Evolutionary conservation across 2,113 vertebrate species (phyloP).

Genomic region (Prochilodus magdalenae): DNA sequence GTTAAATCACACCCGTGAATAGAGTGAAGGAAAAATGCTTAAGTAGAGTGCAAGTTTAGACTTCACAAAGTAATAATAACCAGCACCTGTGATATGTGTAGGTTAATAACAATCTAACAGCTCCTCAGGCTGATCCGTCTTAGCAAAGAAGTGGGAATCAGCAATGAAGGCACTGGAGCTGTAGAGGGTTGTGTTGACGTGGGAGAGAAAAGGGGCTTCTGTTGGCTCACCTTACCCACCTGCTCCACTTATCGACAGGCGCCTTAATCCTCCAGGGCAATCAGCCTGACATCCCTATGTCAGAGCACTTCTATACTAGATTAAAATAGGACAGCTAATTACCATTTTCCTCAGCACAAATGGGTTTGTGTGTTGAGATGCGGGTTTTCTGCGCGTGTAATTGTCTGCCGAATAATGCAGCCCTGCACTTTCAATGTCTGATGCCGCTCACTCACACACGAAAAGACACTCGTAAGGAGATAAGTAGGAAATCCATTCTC

Average conservation of each 20-base stretch:
- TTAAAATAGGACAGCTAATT: slow-evolving; percentile 61
- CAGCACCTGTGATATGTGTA: slow-evolving; percentile 20
- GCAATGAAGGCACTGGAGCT: not conserved
- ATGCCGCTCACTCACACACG: slow-evolving; percentile 33
- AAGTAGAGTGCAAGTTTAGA: slow-evolving; percentile 23
- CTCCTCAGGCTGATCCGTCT: slow-evolving; percentile 25
- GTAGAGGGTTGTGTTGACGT: slow-evolving; percentile 2
- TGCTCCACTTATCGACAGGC: slow-evolving; percentile 46
- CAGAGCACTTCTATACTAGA: slow-evolving; percentile 48
- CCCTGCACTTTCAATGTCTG: slow-evolving; percentile 45
- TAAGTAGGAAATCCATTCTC: slow-evolving; percentile 28
- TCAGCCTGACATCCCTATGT: slow-evolving; percentile 38
- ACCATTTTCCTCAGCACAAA: slow-evolving; percentile 49
- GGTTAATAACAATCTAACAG: slow-evolving; percentile 35
- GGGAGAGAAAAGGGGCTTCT: not conserved
- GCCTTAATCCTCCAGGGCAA: slow-evolving; percentile 44
- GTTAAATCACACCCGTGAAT: slow-evolving; percentile 48
- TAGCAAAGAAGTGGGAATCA: not conserved
- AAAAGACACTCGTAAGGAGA: slow-evolving; percentile 40
- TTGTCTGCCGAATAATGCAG: slow-evolving; percentile 56
- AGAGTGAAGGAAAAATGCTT: slow-evolving; percentile 37
- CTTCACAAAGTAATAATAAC: slow-evolving; percentile 35
- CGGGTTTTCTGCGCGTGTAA: slow-evolving; percentile 49
- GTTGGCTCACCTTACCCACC: slow-evolving; percentile 28
- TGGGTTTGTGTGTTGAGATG: slow-evolving; percentile 26